These are phyloP conservation scores for Microtus pennsylvanicus DNA, from an alignment of 2,113 vertebrate genomes.

Conservation along the genomic window DNA sequence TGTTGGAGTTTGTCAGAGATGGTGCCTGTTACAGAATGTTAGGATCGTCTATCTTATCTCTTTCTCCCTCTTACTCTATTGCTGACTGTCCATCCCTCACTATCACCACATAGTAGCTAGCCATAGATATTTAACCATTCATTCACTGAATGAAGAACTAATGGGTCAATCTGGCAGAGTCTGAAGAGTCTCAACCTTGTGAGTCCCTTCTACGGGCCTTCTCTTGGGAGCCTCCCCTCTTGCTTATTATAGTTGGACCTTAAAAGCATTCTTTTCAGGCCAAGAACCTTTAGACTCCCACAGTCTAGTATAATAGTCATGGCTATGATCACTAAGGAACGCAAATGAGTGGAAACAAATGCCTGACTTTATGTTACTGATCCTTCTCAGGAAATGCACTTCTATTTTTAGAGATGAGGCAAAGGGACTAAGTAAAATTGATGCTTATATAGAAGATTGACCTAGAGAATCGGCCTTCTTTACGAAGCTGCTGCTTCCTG, in stretches of 20 bases:
- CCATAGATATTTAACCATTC: background rate
- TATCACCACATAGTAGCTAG: background rate
- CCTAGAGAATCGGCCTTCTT: background rate
- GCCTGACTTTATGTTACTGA: background rate
- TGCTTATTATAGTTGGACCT: background rate
- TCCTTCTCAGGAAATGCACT: background rate
- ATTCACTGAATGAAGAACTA: background rate
- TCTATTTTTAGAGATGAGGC: conserved; percentile 25
- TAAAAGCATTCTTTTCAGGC: background rate
- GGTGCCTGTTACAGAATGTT: background rate
- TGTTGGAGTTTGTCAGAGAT: background rate
- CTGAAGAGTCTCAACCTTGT: background rate
- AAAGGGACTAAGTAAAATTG: background rate
- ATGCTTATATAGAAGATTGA: background rate
- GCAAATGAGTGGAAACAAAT: conserved; percentile 11
- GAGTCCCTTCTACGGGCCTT: background rate
- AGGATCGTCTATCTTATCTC: background rate
- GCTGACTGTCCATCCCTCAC: background rate
- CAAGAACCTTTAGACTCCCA: background rate
- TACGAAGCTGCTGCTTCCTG: background rate
- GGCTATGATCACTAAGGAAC: background rate
- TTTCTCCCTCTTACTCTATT: no score
- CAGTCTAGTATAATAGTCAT: background rate
- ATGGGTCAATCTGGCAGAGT: background rate
- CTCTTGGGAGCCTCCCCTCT: background rate